Base-by-base conservation (phyloP, 2,888 invertebrate species). In the Caenorhabditis parvicauda region DNA sequence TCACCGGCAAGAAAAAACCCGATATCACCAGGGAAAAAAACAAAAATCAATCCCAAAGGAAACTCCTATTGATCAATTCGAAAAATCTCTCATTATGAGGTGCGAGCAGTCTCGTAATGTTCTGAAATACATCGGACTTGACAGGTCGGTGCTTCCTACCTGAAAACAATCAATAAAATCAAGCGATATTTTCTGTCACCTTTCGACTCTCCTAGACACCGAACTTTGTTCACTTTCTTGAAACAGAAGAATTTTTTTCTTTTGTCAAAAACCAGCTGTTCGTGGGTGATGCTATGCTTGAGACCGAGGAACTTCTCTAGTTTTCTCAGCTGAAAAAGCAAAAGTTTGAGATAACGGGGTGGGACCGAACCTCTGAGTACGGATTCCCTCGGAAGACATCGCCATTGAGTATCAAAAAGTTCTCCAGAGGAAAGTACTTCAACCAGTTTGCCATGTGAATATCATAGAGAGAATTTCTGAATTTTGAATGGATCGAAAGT, bases 241-340 rank as follows among this genome's bases (percentile, higher is more conserved):
- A 85, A 82, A 82, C 95, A 95, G 84, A 90, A 95, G 85, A 98
- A 92, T 59, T 95, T 92, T 83, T 94, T 92, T 17, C 92, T 92
- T 84, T 89, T 89, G 84, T 98, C 95, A 85, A 92, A 96, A 84
- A 93, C 92, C 83, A 96, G 91, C 83, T 92, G 91, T 82, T 90
- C 89, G 76, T 88, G 87, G 52, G 88, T 88, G 68, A 91, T 88
- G 47, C 86, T 84, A 9, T 86, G 85, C 56, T 86, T 86, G 64
- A 91, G 83, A 65, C 89, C 89, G 38, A 94, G 87, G 82, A 94
- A 94, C 59, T 87, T 86, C 83, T 94, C 93, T 74, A 92, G 90
- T 73, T 89, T 87, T 74, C 89, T 87, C 47, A 94, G 83, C 82
- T 79, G 54, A 61, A 74, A 62, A 17, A 51, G n/a, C 27, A 54